A percentile compares a stretch with the other conserved stretches of the same genome.
phyloP scores from a whole-genome alignment of 2,888 invertebrate species.

The Timema podura region DNA sequence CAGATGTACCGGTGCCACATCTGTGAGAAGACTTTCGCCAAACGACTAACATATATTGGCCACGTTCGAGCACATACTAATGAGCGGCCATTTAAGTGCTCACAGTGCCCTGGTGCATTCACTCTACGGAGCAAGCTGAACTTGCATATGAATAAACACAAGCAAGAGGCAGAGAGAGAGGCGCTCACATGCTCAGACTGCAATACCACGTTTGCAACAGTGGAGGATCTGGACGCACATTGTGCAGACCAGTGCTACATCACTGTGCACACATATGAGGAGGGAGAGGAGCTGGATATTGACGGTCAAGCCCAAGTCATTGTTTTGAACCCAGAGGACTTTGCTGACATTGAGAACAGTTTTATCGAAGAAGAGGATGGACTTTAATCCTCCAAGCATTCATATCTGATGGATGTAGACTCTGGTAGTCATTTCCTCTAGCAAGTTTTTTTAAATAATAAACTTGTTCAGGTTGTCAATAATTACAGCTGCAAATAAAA shows the following conservation, averaged over 20 bases:
- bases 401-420: no score
- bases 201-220: conserved; percentile 1
- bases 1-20: neutral
- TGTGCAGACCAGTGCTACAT: conserved; percentile 9
- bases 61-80: conserved; percentile 43
- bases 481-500: no score
- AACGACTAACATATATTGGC: neutral
- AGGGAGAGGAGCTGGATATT: conserved; percentile 8
- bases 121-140: conserved; percentile 60
- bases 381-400: no score
- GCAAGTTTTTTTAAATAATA: no score
- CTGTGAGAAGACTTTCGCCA: conserved; percentile 14
- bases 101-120: conserved; percentile 60
- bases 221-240: neutral
- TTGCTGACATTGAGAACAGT: no score
- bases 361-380: no score
- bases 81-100: conserved; percentile 59
- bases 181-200: conserved; percentile 7
- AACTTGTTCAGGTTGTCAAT: no score
- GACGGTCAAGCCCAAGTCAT: conserved; percentile 11
- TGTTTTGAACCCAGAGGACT: conserved; percentile 12
- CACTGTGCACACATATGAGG: conserved; percentile 12
- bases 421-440: no score
- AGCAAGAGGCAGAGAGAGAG: conserved; percentile 43
- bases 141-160: conserved; percentile 60